These are phyloP conservation scores for Xestia xanthographa DNA, from an alignment of 2,888 invertebrate genomes.

Conservation along the genomic window DNA sequence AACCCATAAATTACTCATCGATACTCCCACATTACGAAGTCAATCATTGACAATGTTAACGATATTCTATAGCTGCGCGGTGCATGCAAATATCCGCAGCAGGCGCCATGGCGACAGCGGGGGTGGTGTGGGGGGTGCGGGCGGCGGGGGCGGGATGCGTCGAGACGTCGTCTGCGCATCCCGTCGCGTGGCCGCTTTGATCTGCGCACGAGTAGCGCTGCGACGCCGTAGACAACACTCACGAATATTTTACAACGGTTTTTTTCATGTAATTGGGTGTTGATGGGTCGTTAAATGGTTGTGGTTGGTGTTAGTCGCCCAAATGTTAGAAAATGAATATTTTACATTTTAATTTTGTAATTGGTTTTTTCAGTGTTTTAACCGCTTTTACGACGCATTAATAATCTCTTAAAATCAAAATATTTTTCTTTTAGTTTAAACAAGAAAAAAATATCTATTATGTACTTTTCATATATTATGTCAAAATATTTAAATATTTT, in stretches of 20 bases:
- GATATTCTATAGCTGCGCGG: constrained; percentile 63
- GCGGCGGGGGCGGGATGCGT: constrained; percentile 67
- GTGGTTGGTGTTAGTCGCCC: constrained; percentile 12
- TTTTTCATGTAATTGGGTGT: constrained; percentile 37
- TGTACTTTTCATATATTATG: not conserved
- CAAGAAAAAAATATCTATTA: not conserved
- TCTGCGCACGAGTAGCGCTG: constrained; percentile 70
- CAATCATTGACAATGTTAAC: constrained; percentile 68
- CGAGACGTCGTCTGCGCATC: constrained; percentile 89
- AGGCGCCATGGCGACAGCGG: constrained; percentile 70
- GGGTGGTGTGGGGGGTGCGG: constrained; percentile 28
- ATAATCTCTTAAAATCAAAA: not conserved
- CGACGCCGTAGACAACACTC: constrained; percentile 63
- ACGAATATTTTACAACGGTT: constrained; percentile 32
- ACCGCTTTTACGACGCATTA: not conserved
- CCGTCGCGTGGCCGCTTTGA: constrained; percentile 83
- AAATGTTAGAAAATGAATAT: constrained; percentile 7
- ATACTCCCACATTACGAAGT: constrained; percentile 65
- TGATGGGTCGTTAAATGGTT: constrained; percentile 43
- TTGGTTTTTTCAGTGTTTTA: not conserved
- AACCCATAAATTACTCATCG: constrained; percentile 62
- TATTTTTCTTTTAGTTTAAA: not conserved
- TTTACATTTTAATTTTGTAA: not conserved
- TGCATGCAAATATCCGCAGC: constrained; percentile 71
- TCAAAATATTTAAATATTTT: not conserved